Evolutionary conservation across 2,113 vertebrate species (phyloP).

Genomic region (Chlorocebus sabaeus): DNA sequence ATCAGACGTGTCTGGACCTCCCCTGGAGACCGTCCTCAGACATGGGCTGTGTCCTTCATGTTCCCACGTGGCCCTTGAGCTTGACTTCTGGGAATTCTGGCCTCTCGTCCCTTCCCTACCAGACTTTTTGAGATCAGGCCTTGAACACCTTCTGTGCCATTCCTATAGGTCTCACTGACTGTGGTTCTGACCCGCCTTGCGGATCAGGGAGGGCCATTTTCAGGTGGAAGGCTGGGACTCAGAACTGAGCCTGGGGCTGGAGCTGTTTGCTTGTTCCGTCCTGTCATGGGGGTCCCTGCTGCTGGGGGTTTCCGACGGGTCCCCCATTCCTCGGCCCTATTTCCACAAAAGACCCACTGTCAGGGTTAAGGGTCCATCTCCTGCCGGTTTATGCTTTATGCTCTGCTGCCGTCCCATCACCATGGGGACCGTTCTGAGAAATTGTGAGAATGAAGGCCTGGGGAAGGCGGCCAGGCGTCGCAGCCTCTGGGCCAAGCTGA

Average conservation of each 20-base stretch:
- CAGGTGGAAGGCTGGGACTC: background rate
- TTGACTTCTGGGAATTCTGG: too few species aligned
- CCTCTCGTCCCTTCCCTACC: background rate
- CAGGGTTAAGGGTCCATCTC: background rate
- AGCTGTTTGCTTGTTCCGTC: background rate
- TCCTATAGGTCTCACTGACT: background rate
- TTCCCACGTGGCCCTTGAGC: too few species aligned
- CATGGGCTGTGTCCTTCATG: too few species aligned
- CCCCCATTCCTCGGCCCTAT: background rate
- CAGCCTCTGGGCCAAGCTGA: background rate
- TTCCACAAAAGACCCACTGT: background rate
- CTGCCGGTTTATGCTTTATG: background rate
- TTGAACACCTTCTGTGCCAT: background rate
- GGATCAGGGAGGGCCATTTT: too few species aligned
- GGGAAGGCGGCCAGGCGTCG: too few species aligned
- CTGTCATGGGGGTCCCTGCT: background rate
- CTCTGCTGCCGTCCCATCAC: background rate
- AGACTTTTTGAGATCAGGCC: background rate
- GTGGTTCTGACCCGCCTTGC: too few species aligned
- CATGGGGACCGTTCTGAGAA: background rate
- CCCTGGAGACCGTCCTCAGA: too few species aligned
- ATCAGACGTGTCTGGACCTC: too few species aligned
- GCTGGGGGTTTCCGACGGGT: background rate
- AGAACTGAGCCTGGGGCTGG: background rate
- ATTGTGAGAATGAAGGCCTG: background rate